Evolutionary conservation across 1,140 invertebrate genomes (phyloP), one percentile per base, ranked within the genome.

Genomic region (Pseudomyrmex concolor): DNA sequence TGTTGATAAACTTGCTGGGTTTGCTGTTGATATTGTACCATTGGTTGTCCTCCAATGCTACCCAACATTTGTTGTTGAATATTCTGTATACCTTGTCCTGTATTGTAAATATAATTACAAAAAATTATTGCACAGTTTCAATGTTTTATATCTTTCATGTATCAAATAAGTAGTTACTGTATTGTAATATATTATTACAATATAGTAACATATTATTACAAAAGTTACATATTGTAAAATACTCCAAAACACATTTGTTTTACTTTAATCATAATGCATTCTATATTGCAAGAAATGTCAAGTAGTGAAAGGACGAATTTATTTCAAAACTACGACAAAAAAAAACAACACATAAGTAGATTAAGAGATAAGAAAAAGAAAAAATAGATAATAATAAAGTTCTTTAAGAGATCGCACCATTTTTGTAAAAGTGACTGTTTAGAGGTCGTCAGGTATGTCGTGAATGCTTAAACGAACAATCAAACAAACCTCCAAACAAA

Each of bases 1-100:
- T 95, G 95, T 85, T 95, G 95, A 86, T 95, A 96, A 13, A 96
- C 95, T 90, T 95, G 95, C 83, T 95, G 95, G 55, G 94, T 94
- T 78, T 94, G 93, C 81, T 95, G 95, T 84, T 95, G 95, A 89
- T 95, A 95, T 66, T 95, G 95, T 54, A 95, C 95, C 94, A 95
- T 95, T 22, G 94, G 94, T 85, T 95, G 93, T 12, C 94, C 94
- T 43, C 94, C 95, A 68, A 96, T 95, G 15, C 92, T 92, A n/a
- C 94, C 94, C 89, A 95, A 90, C 91, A 95, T 94, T 92, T 95
- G 95, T 81, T 95, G 95, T 84, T 95, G 95, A 66, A 95, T 93
- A 84, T 94, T 94, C 85, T 94, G 94, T 86, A 94, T 95, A 66
- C 92, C 92, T 90, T 95, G 94, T 51, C 94, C 94, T 93, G 34